Evolutionary conservation across 2,888 invertebrate species (phyloP).

Genomic region (Agrenia bidenticulata): DNA sequence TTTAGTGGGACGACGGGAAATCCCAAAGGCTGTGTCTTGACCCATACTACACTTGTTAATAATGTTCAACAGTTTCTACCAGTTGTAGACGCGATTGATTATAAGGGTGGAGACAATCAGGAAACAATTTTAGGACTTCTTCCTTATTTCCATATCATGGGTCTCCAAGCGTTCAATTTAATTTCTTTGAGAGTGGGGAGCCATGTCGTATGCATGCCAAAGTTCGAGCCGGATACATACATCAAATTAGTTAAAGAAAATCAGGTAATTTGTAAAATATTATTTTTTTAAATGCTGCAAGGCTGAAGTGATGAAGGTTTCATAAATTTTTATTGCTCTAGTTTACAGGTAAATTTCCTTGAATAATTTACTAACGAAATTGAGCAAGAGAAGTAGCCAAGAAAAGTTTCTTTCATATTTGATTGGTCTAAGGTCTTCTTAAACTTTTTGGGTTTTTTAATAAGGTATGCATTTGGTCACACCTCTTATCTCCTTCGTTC

Average conservation of each 20-base stretch:
- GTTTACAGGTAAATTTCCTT: too few species aligned
- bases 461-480: slow-evolving; percentile 66
- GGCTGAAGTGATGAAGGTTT: too few species aligned
- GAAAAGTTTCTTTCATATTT: too few species aligned
- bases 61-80: slow-evolving; percentile 52
- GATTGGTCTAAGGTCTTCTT: too few species aligned
- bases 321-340: too few species aligned
- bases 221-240: slow-evolving; percentile 72
- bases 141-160: slow-evolving; percentile 79
- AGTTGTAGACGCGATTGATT: slow-evolving; percentile 2
- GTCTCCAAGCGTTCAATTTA: slow-evolving; percentile 69
- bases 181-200: slow-evolving; percentile 63
- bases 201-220: slow-evolving; percentile 67
- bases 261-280: slow-evolving; percentile 53
- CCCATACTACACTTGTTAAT: slow-evolving; percentile 40
- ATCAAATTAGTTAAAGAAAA: slow-evolving; percentile 65
- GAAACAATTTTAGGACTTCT: slow-evolving; percentile 68
- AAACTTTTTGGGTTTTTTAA: too few species aligned
- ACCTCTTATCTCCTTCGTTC: slow-evolving; percentile 72
- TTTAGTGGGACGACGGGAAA: slow-evolving; percentile 55
- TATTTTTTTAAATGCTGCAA: too few species aligned
- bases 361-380: too few species aligned
- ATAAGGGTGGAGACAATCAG: slow-evolving; percentile 56
- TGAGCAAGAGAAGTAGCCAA: neutral
- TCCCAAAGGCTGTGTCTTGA: slow-evolving; percentile 42